These are phyloP conservation scores for Panulirus ornatus DNA, from an alignment of 1,140 invertebrate genomes.

Conservation along the genomic window DNA sequence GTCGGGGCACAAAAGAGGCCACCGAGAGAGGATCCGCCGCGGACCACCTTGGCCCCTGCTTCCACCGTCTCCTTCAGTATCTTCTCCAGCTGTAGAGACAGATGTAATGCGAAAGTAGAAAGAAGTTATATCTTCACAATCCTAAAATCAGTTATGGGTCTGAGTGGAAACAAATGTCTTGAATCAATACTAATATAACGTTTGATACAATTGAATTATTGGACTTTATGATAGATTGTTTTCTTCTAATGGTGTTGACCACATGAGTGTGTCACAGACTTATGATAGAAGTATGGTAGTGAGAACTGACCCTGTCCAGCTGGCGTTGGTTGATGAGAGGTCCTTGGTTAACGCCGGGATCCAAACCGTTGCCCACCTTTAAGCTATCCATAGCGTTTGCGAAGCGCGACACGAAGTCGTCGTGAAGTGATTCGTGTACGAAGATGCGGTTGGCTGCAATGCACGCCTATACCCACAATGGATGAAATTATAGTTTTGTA, in stretches of 20 bases:
- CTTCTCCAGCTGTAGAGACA: conserved; percentile 71
- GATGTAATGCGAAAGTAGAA: too few relatives aligned
- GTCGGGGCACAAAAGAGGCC: conserved; percentile 96
- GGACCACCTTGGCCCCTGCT: conserved; percentile 76
- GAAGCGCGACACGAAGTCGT: conserved; percentile 89
- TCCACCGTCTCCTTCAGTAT: conserved; percentile 77
- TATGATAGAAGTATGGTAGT: not conserved
- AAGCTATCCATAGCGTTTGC: conserved; percentile 84
- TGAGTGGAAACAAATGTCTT: too few relatives aligned
- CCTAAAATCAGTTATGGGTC: too few relatives aligned
- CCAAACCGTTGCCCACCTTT: conserved; percentile 89
- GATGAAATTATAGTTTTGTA: too few relatives aligned
- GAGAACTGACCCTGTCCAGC: conserved; percentile 84
- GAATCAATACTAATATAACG: too few relatives aligned
- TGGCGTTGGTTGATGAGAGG: conserved; percentile 95
- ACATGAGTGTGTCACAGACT: too few relatives aligned
- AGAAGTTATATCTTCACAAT: too few relatives aligned
- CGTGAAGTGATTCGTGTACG: conserved; percentile 90
- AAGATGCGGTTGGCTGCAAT: conserved; percentile 97
- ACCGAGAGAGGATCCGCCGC: conserved; percentile 83
- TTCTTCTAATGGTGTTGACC: too few relatives aligned
- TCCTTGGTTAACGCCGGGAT: conserved; percentile 87
- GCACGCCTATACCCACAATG: conserved; percentile 85
- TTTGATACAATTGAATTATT: too few relatives aligned
- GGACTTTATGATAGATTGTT: too few relatives aligned